Percentiles rank a stretch among this genome's conserved stretches.
Conservation (phyloP, 2,797 vertebrate genomes). For the Vireo griseus region DNA sequence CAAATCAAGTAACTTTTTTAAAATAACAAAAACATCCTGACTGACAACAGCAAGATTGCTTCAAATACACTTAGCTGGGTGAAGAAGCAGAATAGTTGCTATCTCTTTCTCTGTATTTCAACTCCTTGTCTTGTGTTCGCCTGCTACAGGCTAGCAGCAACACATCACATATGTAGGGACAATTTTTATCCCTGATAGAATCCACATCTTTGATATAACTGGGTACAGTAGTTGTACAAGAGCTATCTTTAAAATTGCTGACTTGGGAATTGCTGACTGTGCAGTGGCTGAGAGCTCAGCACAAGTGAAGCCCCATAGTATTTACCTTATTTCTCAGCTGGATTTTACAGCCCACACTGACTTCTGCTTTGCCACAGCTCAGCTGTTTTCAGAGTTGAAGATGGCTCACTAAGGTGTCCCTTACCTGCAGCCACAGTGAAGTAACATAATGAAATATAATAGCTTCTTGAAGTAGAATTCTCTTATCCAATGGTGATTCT, state of each 20-base stretch:
- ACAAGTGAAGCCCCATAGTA: background rate
- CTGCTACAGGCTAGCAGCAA: background rate
- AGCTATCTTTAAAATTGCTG: background rate
- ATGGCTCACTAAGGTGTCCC: background rate
- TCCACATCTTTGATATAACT: background rate
- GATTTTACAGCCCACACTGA: background rate
- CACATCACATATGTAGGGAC: background rate
- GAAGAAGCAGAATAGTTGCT: background rate
- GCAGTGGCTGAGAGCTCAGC: background rate
- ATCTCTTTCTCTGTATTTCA: background rate
- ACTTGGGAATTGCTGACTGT: background rate
- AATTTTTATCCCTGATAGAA: background rate
- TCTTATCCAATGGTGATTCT: background rate
- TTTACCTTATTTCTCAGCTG: background rate
- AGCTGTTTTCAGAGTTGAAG: background rate
- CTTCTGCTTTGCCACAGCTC: background rate
- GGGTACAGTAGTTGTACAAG: background rate
- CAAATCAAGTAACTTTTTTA: background rate
- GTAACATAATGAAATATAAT: background rate
- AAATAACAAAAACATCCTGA: background rate
- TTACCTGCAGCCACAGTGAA: background rate
- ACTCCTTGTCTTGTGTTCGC: background rate
- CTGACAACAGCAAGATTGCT: background rate
- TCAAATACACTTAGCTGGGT: background rate
- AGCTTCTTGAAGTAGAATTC: background rate